phyloP scores from a whole-genome alignment of 2,797 vertebrate genomes.

The Hafferia zeledoni region DNA sequence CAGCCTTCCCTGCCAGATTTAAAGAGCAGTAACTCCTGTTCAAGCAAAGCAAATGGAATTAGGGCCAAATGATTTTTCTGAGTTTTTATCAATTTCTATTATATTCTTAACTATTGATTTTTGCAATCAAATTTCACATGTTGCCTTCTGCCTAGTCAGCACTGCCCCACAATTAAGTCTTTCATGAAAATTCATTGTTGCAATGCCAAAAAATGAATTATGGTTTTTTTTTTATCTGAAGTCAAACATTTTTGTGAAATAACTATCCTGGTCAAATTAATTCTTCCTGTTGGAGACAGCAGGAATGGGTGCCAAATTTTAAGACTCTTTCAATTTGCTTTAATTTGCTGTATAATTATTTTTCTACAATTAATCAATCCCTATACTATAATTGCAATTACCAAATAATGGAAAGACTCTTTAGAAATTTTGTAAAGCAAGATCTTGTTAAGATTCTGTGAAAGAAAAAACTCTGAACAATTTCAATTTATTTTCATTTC shows the following conservation, averaged over 20 bases:
- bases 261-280: not conserved
- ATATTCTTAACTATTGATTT: constrained; percentile 21
- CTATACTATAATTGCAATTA: constrained; percentile 35
- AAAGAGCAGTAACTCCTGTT: not conserved
- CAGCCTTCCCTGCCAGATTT: not conserved
- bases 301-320: constrained; percentile 7
- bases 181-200: constrained; percentile 14
- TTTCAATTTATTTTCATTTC: constrained; percentile 26
- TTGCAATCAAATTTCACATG: not conserved
- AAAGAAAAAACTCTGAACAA: not conserved
- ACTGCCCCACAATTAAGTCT: not conserved
- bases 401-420: constrained; percentile 31
- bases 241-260: not conserved
- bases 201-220: not conserved
- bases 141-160: not conserved
- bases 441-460: not conserved
- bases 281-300: not conserved
- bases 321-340: constrained; percentile 38
- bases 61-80: not conserved
- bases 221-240: not conserved
- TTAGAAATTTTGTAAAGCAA: constrained; percentile 28
- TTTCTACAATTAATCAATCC: constrained; percentile 52
- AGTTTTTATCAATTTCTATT: not conserved
- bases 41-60: not conserved
- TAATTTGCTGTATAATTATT: constrained; percentile 45